Evolutionary conservation across 2,113 vertebrate genomes (phyloP), one percentile per base, ranked within the genome.

Genomic region (Melierax canorus): DNA sequence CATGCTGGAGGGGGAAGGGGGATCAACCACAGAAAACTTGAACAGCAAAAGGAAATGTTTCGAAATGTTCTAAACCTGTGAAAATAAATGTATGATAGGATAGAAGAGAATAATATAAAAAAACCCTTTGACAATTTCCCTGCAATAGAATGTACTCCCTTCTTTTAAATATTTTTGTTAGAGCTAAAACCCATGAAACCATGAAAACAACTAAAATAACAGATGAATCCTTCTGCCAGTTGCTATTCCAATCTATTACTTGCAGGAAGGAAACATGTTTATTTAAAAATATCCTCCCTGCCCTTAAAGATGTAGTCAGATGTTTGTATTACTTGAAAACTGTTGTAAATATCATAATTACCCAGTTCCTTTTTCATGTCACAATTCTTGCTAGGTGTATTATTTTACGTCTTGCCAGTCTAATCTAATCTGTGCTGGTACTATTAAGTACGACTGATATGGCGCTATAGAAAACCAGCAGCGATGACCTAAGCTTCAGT

Each of bases 181-280:
- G 63, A 94, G 41, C 45, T 92, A 79, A 94, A 96, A 10, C 27
- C 30, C 38, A 59, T 88, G 92, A 96, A 91, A 79, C 34, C 72
- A 73, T 56, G 55, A 95, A 95, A 94, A 91, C 62, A 94, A 92
- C 91, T 85, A 69, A 95, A 97, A 90, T 66, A 90, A 83, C 86
- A 97, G 94, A 95, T 88, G 23, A 96, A 85, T 79, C 81, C 74
- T 94, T 85, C 86, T 95, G 71, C 91, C 74, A 91, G 81, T 96
- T 95, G 85, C 93, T 96, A 76, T 94, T 96, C 92, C 94, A 94
- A 91, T 94, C 92, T 92, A 92, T 92, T 97, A 79, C 82, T 91
- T 92, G 89, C 71, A 91, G 96, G 94, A 97, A 97, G 91, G 91
- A 96, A 95, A 80, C 45, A 39, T 56, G 67, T 90, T 96, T 91